A percentile compares a stretch with the other conserved stretches of the same genome.
Evolutionary conservation across 2,797 vertebrate genomes (phyloP).

Genomic region (Chelidonichthys spinosus): DNA sequence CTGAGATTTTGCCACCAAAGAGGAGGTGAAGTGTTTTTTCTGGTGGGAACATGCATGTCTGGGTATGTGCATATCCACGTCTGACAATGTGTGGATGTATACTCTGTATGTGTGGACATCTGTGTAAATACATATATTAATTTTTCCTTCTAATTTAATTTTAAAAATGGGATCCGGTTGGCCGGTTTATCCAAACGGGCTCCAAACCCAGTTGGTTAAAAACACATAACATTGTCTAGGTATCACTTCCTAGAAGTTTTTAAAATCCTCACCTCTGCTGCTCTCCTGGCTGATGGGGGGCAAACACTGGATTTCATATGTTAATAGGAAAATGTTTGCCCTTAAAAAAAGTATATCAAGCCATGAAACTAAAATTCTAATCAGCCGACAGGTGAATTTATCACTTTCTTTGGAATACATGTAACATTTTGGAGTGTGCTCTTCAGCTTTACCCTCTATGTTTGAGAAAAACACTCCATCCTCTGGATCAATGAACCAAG

Average conservation of each 20-base stretch:
- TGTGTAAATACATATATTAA: slow-evolving; percentile 70
- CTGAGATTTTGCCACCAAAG: slow-evolving; percentile 25
- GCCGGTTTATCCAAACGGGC: slow-evolving; percentile 1
- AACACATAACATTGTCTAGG: not conserved
- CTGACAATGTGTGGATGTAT: slow-evolving; percentile 53
- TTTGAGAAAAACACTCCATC: slow-evolving; percentile 6
- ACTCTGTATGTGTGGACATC: slow-evolving; percentile 59
- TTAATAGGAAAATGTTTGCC: slow-evolving; percentile 17
- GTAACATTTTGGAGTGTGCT: not conserved
- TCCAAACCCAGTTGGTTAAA: not conserved
- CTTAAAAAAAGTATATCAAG: slow-evolving; percentile 11
- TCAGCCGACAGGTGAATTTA: not conserved
- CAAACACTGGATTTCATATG: slow-evolving; percentile 25
- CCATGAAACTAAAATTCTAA: not conserved
- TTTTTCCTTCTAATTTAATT: slow-evolving; percentile 41
- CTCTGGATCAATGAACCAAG: slow-evolving; percentile 37
- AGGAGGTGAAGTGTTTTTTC: not conserved
- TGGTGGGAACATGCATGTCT: slow-evolving; percentile 43
- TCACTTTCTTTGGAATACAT: not conserved
- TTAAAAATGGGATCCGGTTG: slow-evolving; percentile 33
- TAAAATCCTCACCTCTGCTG: not conserved
- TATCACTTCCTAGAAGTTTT: slow-evolving; percentile 7
- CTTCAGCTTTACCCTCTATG: slow-evolving; percentile 22
- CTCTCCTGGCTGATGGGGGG: slow-evolving; percentile 7
- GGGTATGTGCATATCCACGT: slow-evolving; percentile 44